Evolutionary conservation across 1,140 invertebrate species (phyloP).

Genomic region (Paramacrobiotus metropolitanus): DNA sequence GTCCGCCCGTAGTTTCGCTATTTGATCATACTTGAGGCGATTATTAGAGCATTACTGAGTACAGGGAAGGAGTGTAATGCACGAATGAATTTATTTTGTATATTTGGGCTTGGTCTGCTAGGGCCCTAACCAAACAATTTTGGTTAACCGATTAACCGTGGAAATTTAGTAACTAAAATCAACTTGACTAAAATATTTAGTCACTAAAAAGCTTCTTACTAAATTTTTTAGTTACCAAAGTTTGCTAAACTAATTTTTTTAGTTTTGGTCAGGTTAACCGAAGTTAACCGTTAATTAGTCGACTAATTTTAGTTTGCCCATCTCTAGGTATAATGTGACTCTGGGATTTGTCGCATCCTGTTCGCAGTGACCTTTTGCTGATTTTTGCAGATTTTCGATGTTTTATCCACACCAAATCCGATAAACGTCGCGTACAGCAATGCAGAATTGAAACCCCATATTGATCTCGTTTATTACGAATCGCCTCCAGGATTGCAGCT

Average conservation of each 20-base stretch:
- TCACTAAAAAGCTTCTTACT: too few relatives aligned
- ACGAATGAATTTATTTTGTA: too few relatives aligned
- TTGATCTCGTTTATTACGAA: constrained; percentile 21
- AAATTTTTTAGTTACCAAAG: neutral
- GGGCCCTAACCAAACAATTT: too few relatives aligned
- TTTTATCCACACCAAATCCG: constrained; percentile 13
- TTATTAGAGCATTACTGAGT: too few relatives aligned
- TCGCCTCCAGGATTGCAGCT: constrained; percentile 21
- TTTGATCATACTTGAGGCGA: too few relatives aligned
- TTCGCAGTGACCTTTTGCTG: neutral
- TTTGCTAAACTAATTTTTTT: neutral
- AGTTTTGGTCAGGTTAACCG: neutral
- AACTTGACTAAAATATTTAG: too few relatives aligned
- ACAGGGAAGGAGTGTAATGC: too few relatives aligned
- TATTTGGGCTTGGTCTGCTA: too few relatives aligned
- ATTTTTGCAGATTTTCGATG: constrained; percentile 13
- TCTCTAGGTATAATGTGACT: neutral
- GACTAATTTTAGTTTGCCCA: neutral
- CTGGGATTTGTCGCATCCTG: neutral
- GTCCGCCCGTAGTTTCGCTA: too few relatives aligned
- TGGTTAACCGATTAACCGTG: too few relatives aligned
- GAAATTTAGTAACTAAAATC: too few relatives aligned
- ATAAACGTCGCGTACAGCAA: constrained; percentile 21
- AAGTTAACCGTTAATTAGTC: neutral
- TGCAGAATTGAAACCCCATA: constrained; percentile 17